A percentile compares a stretch with the other conserved stretches of the same genome.
Evolutionary conservation across 2,888 invertebrate species (phyloP).

Genomic region (Oligia strigilis): DNA sequence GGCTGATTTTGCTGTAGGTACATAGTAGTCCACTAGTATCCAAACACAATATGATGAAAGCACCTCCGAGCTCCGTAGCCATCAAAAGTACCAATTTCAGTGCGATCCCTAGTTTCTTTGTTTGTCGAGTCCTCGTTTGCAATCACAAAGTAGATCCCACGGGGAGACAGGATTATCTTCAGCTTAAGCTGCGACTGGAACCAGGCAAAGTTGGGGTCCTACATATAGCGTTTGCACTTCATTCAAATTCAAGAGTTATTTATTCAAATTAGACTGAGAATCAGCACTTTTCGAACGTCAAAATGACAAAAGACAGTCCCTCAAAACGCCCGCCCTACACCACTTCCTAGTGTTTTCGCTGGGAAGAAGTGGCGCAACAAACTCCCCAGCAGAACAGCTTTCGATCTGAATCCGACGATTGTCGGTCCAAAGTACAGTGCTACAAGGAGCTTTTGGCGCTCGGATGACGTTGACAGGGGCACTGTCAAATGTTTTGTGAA

Average conservation of each 20-base stretch:
- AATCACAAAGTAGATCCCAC: constrained; percentile 79
- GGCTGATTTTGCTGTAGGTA: neutral
- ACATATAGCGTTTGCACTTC: constrained; percentile 40
- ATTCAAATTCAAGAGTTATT: too few species aligned
- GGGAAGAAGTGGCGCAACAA: too few species aligned
- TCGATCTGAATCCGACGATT: neutral
- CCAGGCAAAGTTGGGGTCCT: constrained; percentile 50
- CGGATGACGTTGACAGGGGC: too few species aligned
- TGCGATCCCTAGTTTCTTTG: constrained; percentile 75
- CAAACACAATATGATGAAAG: constrained; percentile 37
- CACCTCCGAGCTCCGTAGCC: constrained; percentile 8
- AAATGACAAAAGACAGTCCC: too few species aligned
- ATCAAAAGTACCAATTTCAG: constrained; percentile 67
- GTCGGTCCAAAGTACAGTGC: neutral
- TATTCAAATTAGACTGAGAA: too few species aligned
- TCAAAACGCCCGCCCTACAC: too few species aligned
- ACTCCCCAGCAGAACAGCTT: too few species aligned
- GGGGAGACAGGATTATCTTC: constrained; percentile 81
- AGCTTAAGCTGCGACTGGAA: constrained; percentile 73
- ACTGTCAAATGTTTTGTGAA: too few species aligned
- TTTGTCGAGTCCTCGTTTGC: constrained; percentile 73
- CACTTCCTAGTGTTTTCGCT: too few species aligned
- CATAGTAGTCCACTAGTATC: neutral
- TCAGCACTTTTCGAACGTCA: too few species aligned
- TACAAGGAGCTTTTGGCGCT: neutral